Evolutionary conservation across 2,113 vertebrate genomes (phyloP), one percentile per base, ranked within the genome.

Genomic region (Cebidichthys violaceus): DNA sequence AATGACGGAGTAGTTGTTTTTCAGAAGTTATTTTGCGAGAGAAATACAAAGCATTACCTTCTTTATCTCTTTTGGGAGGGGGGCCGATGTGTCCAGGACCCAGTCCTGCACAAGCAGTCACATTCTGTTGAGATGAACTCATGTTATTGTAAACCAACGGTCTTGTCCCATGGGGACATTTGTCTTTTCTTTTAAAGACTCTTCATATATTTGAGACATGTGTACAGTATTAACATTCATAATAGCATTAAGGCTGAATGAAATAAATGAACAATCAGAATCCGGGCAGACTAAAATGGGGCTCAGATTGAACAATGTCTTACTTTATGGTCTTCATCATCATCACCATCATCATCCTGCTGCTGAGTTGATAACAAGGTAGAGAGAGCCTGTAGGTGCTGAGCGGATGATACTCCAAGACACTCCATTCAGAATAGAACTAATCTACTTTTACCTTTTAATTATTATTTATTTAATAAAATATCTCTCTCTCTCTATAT

Each of bases 51-150:
- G 10, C 8, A 14, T 91, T 92, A 97, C 95, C 95, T 75, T 89
- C 52, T 59, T 45, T 74, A 1, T 82, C 35, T 9, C 13, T 86
- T 78, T 68, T 75, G 50, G 78, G 60, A 74, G 81, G 86, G 35
- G 77, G 73, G 9, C 96, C 96, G 70, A 97, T 96, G 37, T 93
- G 78, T 45, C 95, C 96, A 37, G 97, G 97, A 59, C 93, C 94
- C 83, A 96, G 64, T 13, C 37, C 8, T 3, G 84, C 91, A 61
- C 60, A 64, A 4, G 87, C 43, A 18, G 79, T 39, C 10, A 41
- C 75, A 50, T 2, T 88, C 93, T 94, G 73, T 35, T 67, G 31
- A 85, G 17, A 80, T 83, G 24, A 68, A 68, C 8, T 9, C 11
- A 57, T 52, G 31, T 69, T 55, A 57, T 9, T 62, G 20, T 61